phyloP scores from a whole-genome alignment of 2,888 invertebrate species.

The Oligia strigilis region DNA sequence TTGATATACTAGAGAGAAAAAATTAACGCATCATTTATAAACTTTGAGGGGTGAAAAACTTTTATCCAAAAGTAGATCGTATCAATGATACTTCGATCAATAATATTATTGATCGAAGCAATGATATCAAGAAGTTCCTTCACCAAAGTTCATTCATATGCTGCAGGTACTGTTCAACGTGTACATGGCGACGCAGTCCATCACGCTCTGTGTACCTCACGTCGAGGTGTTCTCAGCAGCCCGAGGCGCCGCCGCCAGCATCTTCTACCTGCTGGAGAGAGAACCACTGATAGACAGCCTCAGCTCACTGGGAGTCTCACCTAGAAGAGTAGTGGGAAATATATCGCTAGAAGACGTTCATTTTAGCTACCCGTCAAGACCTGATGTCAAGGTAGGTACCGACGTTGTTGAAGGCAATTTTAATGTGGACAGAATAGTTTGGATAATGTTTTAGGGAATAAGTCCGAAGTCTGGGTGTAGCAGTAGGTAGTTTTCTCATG shows the following conservation, averaged over 20 bases:
- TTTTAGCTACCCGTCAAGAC: conserved; percentile 95
- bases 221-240: conserved; percentile 94
- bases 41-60: not conserved
- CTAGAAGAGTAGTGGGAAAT: conserved; percentile 91
- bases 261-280: conserved; percentile 94
- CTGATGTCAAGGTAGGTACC: conserved; percentile 90
- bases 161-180: conserved; percentile 93
- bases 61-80: not conserved
- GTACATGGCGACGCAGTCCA: conserved; percentile 94
- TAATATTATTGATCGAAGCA: too few relatives aligned
- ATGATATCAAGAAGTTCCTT: not conserved
- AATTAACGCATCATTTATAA: not conserved
- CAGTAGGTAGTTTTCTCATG: not conserved
- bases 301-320: conserved; percentile 90
- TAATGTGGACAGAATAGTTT: not conserved
- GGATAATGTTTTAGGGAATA: not conserved
- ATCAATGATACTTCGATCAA: not conserved
- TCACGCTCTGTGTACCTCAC: conserved; percentile 94
- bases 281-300: conserved; percentile 93
- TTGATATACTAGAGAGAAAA: not conserved
- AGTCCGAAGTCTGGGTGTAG: not conserved
- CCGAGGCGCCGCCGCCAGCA: conserved; percentile 93
- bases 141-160: not conserved
- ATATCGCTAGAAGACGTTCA: conserved; percentile 93
- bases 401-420: not conserved